Evolutionary conservation across 1,140 invertebrate genomes (phyloP), one percentile per base, ranked within the genome.

Genomic region (Octopus sinensis): DNA sequence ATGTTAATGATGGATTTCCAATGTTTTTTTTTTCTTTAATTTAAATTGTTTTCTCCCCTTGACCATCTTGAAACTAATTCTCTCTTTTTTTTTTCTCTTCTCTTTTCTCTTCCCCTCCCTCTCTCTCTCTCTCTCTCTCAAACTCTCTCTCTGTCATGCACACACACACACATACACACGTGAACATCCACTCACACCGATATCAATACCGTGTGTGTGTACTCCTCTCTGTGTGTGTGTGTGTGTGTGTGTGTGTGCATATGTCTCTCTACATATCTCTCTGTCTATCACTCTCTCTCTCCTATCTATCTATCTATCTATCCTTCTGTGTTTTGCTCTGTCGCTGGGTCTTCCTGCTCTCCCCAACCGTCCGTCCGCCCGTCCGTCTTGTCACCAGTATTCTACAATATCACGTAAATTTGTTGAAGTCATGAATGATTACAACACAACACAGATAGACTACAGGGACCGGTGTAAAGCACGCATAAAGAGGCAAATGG

Each of bases 391-490:
- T 84, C 88, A 86, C 23, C 86, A 90, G 89, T 88, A 90, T 83
- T 88, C 89, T 17, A 90, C 90, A 81, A 89, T 90, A 80, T 89
- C 89, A 75, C 86, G 90, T 83, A 88, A 89, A 84, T 91, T 91
- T 88, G 89, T 91, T 78, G 89, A 91, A 82, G 88, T 87, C 53
- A 90, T 90, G 89, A 87, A 84, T 80, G 82, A 83, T 51, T 90
- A 90, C 85, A 90, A 90, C 83, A 84, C 84, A 79, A 89, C 89
- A 9, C 88, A 90, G 82, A 83, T 90, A 54, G 87, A 89, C 78
- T 90, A 90, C 83, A 62, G 89, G 79, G 89, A 90, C 71, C 83
- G 88, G 13, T 90, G 89, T 81, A 90, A 90, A 83, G 82, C 84
- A 62, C 83, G 89, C 76, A 88, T 90, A 81, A 84, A 88, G 80